Percentiles rank a stretch among this genome's conserved stretches.
Conservation (phyloP, 92 coral and sea anemone genomes). For the Siderastrea siderea region DNA sequence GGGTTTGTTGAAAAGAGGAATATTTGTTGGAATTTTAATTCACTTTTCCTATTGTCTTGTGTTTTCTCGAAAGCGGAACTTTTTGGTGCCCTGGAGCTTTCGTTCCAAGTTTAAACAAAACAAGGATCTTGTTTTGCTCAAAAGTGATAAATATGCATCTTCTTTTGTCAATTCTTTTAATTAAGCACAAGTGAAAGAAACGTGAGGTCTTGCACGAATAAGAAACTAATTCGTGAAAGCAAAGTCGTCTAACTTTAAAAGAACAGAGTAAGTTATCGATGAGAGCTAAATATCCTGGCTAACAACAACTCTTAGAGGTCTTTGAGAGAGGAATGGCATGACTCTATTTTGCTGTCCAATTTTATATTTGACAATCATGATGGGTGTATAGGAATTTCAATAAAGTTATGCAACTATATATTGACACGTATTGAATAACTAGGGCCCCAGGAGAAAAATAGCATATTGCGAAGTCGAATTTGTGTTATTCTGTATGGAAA, state of each 20-base stretch:
- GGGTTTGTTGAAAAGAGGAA: background rate
- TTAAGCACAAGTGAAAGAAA: background rate
- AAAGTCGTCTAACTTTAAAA: too few species aligned
- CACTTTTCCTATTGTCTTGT: background rate
- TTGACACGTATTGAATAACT: too few species aligned
- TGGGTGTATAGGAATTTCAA: background rate
- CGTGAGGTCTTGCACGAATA: background rate
- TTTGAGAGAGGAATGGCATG: background rate
- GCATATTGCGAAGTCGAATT: background rate
- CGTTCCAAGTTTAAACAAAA: background rate
- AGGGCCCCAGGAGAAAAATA: background rate
- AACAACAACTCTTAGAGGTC: background rate
- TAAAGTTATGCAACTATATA: background rate
- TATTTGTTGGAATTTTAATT: background rate
- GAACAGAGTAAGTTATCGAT: too few species aligned
- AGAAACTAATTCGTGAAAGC: background rate
- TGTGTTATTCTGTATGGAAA: background rate
- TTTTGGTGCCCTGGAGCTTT: slow-evolving; percentile 18
- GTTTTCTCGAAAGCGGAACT: slow-evolving; percentile 42
- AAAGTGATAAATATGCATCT: slow-evolving; percentile 1
- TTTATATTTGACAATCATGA: background rate
- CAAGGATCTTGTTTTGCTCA: slow-evolving; percentile 5
- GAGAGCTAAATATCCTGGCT: background rate
- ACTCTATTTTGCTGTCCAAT: background rate
- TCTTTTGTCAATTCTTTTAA: background rate